Percentiles rank a stretch among this genome's conserved stretches.
Conservation (phyloP, 1,140 invertebrate genomes). For the Spodoptera frugiperda region DNA sequence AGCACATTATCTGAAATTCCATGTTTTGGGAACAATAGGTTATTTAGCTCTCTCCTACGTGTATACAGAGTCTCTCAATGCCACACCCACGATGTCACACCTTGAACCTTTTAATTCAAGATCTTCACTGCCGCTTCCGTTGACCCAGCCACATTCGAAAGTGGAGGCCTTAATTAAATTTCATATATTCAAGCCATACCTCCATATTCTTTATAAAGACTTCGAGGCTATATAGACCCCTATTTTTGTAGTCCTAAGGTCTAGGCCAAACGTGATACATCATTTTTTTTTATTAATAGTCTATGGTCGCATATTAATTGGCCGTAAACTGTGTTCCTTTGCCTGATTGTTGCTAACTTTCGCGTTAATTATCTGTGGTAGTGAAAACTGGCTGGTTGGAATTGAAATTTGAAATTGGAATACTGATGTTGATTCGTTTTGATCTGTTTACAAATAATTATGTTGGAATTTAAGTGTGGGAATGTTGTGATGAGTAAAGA, state of each 20-base stretch:
- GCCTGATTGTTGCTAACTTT: constrained; percentile 18
- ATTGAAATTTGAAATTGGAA: constrained; percentile 14
- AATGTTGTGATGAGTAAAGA: no score
- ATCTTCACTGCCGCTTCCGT: constrained; percentile 26
- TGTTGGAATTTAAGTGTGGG: background rate
- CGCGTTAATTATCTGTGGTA: background rate
- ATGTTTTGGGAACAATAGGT: no score
- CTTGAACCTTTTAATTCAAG: constrained; percentile 36
- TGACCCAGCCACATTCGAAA: constrained; percentile 16
- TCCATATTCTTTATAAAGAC: constrained; percentile 9
- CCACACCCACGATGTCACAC: constrained; percentile 19
- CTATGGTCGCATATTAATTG: constrained; percentile 21
- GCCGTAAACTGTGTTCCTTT: constrained; percentile 6
- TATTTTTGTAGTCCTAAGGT: constrained; percentile 8
- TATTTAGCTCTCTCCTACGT: background rate
- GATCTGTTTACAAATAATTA: background rate
- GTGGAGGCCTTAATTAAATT: constrained; percentile 31
- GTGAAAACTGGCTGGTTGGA: background rate
- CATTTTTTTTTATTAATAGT: background rate
- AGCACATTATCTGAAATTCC: no score
- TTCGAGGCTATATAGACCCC: background rate
- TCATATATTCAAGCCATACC: constrained; percentile 35
- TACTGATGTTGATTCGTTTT: background rate
- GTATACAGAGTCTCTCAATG: constrained; percentile 1
- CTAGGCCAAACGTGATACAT: constrained; percentile 9